These are phyloP conservation scores for Ellobium chinense DNA, from an alignment of 2,888 invertebrate genomes.

Conservation along the genomic window DNA sequence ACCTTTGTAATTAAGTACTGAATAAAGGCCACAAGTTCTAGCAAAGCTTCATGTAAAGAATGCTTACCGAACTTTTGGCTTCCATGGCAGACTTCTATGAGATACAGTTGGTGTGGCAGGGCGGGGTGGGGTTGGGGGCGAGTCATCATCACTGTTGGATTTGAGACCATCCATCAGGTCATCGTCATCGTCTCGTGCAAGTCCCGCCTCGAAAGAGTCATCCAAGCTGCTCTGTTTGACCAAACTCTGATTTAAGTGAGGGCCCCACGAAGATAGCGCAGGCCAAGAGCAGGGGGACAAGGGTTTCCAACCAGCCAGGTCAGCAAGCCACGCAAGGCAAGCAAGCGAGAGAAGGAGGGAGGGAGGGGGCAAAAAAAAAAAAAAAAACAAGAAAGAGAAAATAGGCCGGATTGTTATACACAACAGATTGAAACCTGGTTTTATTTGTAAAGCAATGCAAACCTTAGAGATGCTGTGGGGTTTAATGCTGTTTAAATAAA, in stretches of 20 bases:
- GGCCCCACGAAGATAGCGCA: conserved; percentile 23
- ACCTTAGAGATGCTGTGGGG: not conserved
- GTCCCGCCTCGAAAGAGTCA: conserved; percentile 88
- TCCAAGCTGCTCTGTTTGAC: conserved; percentile 97
- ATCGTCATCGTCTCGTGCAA: conserved; percentile 79
- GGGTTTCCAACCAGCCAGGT: conserved; percentile 39
- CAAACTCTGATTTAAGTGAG: conserved; percentile 80
- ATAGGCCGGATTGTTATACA: conserved; percentile 31
- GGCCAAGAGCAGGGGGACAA: conserved; percentile 13
- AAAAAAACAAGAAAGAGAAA: conserved; percentile 26
- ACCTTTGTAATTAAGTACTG: too few species aligned
- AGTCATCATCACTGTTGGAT: conserved; percentile 87
- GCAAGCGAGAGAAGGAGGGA: conserved; percentile 44
- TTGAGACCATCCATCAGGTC: conserved; percentile 92
- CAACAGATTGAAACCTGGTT: not conserved
- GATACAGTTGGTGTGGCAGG: conserved; percentile 82
- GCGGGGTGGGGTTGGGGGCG: conserved; percentile 81
- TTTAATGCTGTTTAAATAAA: not conserved
- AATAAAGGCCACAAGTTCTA: too few species aligned
- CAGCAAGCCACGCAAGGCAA: conserved; percentile 41
- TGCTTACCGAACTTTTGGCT: conserved; percentile 89
- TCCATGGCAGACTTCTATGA: conserved; percentile 90
- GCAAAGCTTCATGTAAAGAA: too few species aligned
- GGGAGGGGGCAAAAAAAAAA: not conserved
- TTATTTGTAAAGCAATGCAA: not conserved